Percentiles rank a stretch among this genome's conserved stretches.
Evolutionary conservation across 1,140 invertebrate genomes (phyloP).

Genomic region (Meloidogyne exigua): DNA sequence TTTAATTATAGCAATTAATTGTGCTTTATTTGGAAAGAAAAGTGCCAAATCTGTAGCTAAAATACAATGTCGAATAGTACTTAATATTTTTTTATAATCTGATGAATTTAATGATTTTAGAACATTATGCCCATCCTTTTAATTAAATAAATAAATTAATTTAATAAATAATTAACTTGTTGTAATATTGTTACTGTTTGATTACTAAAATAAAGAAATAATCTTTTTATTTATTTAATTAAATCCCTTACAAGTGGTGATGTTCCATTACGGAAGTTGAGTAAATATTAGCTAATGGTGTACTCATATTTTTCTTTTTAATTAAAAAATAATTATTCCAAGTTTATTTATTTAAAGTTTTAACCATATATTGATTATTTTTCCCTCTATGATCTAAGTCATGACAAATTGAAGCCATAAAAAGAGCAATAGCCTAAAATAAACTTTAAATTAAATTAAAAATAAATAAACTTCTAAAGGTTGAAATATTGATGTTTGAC

Average conservation of each 20-base stretch:
- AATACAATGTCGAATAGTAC: constrained; percentile 77
- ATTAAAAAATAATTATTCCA: not conserved
- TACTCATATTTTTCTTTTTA: constrained; percentile 74
- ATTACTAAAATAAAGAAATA: constrained; percentile 65
- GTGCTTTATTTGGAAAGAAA: constrained; percentile 76
- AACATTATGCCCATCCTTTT: constrained; percentile 78
- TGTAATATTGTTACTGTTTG: constrained; percentile 80
- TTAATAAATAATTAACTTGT: constrained; percentile 64
- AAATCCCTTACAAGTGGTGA: constrained; percentile 72
- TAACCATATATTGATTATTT: constrained; percentile 78
- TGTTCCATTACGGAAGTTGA: constrained; percentile 81
- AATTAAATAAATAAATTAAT: constrained; percentile 40
- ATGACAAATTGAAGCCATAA: constrained; percentile 92
- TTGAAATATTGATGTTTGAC: constrained; percentile 68
- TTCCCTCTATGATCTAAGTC: constrained; percentile 91
- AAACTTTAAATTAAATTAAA: constrained; percentile 17
- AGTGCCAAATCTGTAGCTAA: constrained; percentile 78
- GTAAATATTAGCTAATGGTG: constrained; percentile 78
- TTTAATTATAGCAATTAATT: constrained; percentile 59
- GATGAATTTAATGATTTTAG: constrained; percentile 72
- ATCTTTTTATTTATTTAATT: not conserved
- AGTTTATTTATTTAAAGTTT: not conserved
- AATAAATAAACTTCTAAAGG: constrained; percentile 35
- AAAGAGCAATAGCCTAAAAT: constrained; percentile 83
- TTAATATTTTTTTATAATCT: constrained; percentile 77